These are phyloP conservation scores for Riptortus pedestris DNA, from an alignment of 1,140 invertebrate genomes.

Conservation along the genomic window DNA sequence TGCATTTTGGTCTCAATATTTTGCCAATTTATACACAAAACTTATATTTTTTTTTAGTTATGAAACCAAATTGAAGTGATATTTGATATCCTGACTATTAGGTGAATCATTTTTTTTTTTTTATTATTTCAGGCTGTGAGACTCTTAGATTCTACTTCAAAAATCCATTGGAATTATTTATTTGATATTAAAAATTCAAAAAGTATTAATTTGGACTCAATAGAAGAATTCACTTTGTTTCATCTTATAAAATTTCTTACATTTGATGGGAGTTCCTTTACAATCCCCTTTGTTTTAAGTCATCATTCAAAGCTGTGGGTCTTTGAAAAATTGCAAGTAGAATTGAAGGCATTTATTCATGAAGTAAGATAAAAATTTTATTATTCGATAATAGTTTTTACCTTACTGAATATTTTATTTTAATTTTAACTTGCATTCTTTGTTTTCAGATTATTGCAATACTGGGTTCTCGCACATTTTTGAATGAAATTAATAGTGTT, in stretches of 20 bases:
- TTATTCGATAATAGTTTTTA: not conserved
- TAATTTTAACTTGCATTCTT: no score
- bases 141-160: not conserved
- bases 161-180: not conserved
- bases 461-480: not conserved
- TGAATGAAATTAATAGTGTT: not conserved
- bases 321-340: not conserved
- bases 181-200: not conserved
- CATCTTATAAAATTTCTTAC: not conserved
- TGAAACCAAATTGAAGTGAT: no score
- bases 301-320: conserved; percentile 2
- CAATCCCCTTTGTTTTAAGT: not conserved
- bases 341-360: not conserved
- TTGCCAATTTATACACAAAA: no score
- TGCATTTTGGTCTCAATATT: no score
- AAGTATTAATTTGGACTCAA: not conserved
- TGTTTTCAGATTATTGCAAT: not conserved
- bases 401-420: no score
- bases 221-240: not conserved
- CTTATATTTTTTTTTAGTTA: no score
- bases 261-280: not conserved
- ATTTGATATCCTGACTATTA: no score
- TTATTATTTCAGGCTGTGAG: not conserved
- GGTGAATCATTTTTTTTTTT: no score
- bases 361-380: not conserved